These are phyloP conservation scores for Grus americana DNA, from an alignment of 2,113 vertebrate species.

Conservation along the genomic window DNA sequence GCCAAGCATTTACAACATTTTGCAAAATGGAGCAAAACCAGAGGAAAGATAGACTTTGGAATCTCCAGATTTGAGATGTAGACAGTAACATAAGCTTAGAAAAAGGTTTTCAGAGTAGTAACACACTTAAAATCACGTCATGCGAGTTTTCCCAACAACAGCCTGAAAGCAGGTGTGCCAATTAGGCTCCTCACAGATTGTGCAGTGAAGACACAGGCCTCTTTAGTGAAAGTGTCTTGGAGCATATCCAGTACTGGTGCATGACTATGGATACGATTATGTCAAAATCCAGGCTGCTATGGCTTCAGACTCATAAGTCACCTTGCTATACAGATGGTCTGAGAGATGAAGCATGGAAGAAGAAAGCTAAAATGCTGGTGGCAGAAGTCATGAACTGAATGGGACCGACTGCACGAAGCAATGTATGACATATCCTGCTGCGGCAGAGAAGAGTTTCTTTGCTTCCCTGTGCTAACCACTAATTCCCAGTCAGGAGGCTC, in stretches of 20 bases:
- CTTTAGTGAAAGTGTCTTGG: conserved; percentile 15
- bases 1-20: background rate
- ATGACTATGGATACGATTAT: background rate
- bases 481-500: background rate
- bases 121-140: background rate
- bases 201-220: background rate
- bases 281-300: conserved; percentile 21
- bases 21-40: background rate
- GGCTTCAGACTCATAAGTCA: conserved; percentile 20
- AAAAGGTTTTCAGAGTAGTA: background rate
- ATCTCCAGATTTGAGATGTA: background rate
- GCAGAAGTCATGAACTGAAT: conserved; percentile 20
- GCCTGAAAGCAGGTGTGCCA: conserved; percentile 46
- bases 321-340: conserved; percentile 60
- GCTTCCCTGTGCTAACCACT: background rate
- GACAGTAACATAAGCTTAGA: background rate
- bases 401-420: background rate
- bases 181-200: conserved; percentile 28
- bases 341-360: conserved; percentile 56
- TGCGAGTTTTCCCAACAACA: conserved; percentile 33
- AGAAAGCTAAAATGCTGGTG: conserved; percentile 10
- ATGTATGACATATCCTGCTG: background rate
- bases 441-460: background rate
- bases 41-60: background rate
- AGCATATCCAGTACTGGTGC: conserved; percentile 9